Conservation (phyloP, 2,888 invertebrate genomes). For the Oxystoma pomonae region DNA sequence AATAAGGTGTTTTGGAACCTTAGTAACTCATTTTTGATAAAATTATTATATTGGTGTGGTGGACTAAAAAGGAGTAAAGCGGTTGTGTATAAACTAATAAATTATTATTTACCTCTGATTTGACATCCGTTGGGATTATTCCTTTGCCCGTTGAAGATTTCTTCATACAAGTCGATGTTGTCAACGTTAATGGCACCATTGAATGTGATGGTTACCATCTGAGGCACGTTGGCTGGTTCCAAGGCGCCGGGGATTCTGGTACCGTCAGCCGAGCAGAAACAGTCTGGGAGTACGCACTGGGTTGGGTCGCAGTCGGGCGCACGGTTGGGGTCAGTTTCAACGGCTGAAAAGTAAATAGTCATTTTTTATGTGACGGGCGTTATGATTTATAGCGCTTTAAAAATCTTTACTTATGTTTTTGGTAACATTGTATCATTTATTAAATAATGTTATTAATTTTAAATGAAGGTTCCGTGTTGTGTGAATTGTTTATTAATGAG, state of each 20-base stretch:
- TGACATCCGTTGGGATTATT: conserved; percentile 87
- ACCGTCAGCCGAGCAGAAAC: conserved; percentile 90
- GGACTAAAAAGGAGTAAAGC: no score
- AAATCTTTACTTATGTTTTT: no score
- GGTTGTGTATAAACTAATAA: no score
- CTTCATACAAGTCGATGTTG: conserved; percentile 88
- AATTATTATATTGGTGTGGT: no score
- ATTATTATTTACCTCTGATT: conserved; percentile 58
- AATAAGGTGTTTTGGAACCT: no score
- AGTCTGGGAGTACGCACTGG: conserved; percentile 84
- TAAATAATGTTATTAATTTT: no score
- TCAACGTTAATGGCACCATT: conserved; percentile 91
- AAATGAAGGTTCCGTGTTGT: no score
- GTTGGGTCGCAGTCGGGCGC: conserved; percentile 89
- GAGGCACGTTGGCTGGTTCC: conserved; percentile 81
- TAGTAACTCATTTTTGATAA: no score
- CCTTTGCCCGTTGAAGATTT: conserved; percentile 79
- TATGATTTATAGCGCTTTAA: no score
- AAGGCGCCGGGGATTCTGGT: conserved; percentile 83
- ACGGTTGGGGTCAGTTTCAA: conserved; percentile 85
- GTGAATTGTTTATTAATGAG: no score
- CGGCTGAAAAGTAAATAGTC: conserved; percentile 60
- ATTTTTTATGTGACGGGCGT: conserved; percentile 7
- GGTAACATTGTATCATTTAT: no score
- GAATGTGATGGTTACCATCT: conserved; percentile 91